A percentile compares a stretch with the other conserved stretches of the same genome.
Conservation (phyloP, 2,113 vertebrate species). For the Oxyruncus cristatus region DNA sequence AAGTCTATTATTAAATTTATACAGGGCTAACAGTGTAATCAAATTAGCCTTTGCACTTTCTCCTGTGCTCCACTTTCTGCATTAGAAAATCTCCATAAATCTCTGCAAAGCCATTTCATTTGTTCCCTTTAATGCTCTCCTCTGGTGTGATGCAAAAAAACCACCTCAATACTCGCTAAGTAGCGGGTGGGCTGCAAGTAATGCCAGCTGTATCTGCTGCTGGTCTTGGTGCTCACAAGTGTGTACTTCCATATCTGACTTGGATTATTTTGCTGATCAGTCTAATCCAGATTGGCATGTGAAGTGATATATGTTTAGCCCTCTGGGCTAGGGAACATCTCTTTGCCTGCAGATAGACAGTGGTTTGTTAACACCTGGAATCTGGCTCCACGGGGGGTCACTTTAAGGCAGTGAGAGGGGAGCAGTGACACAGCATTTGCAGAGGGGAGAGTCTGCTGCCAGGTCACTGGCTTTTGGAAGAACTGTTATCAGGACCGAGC, state of each 20-base stretch:
- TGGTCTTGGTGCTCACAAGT: neutral
- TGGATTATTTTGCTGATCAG: neutral
- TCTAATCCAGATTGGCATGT: neutral
- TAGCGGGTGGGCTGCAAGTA: neutral
- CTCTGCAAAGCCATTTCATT: constrained; percentile 38
- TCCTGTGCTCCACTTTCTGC: constrained; percentile 39
- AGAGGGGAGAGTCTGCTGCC: neutral
- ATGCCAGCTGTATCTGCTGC: neutral
- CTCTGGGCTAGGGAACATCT: neutral
- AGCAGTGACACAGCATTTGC: neutral
- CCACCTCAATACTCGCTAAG: neutral
- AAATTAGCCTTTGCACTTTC: constrained; percentile 65
- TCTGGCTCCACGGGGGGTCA: neutral
- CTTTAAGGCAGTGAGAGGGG: neutral
- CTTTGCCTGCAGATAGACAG: neutral
- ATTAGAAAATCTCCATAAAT: constrained; percentile 53
- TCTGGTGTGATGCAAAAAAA: constrained; percentile 13
- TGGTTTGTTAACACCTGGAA: neutral
- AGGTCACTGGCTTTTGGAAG: neutral
- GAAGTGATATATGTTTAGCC: neutral
- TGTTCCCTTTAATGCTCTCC: neutral
- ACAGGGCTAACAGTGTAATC: constrained; percentile 56
- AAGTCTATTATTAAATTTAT: constrained; percentile 59
- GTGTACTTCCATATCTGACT: neutral
- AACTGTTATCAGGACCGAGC: neutral